Percentiles rank a stretch among this genome's conserved stretches.
Evolutionary conservation across 2,113 vertebrate genomes (phyloP).

Genomic region (Ochotona curzoniae): DNA sequence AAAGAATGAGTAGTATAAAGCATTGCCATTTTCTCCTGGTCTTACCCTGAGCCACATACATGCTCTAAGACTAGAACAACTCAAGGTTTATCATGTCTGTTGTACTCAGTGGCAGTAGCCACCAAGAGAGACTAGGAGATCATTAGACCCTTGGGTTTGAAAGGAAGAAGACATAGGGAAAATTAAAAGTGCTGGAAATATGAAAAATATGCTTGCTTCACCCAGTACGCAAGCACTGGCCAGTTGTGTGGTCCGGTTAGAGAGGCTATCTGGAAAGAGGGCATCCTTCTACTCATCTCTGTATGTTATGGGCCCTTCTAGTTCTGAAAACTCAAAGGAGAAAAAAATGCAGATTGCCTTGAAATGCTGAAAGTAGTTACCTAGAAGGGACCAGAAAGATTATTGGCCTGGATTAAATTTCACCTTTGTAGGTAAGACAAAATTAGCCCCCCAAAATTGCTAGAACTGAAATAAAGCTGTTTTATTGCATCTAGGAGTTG

Average conservation of each 20-base stretch:
- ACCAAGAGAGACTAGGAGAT: background rate
- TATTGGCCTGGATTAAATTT: background rate
- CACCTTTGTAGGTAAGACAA: background rate
- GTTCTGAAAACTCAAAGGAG: background rate
- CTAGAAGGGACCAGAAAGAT: slow-evolving; percentile 37
- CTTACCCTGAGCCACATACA: background rate
- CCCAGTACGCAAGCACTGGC: background rate
- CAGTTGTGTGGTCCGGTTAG: background rate
- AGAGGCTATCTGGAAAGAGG: background rate
- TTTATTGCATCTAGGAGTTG: background rate
- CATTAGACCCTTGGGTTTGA: background rate
- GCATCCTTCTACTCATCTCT: background rate
- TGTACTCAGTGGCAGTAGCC: background rate
- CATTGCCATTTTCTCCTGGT: background rate
- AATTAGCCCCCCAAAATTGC: background rate
- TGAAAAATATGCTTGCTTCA: background rate
- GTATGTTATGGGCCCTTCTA: background rate
- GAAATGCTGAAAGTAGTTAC: slow-evolving; percentile 5
- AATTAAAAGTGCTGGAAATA: background rate
- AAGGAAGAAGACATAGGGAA: background rate
- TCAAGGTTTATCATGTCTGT: background rate
- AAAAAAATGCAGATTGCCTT: background rate
- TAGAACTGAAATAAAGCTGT: background rate
- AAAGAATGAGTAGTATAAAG: background rate
- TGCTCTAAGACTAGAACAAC: background rate